phyloP scores from a whole-genome alignment of 2,113 vertebrate species.

The Crotalus horridus region DNA sequence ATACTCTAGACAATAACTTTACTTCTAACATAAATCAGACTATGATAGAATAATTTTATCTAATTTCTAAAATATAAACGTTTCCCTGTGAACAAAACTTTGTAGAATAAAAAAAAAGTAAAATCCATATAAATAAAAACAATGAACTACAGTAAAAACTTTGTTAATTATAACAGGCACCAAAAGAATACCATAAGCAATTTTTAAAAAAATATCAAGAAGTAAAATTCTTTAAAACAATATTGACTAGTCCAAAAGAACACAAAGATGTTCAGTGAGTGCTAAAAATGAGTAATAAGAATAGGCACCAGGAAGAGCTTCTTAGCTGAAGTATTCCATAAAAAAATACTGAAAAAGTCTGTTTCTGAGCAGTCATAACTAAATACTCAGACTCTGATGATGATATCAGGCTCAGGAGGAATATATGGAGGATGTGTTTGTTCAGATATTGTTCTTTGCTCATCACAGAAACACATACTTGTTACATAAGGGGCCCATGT shows the following conservation, averaged over 20 bases:
- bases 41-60: background rate
- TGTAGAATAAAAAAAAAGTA: background rate
- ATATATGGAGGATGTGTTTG: background rate
- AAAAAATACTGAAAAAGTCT: background rate
- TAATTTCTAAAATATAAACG: background rate
- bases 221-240: background rate
- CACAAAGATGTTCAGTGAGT: background rate
- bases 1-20: background rate
- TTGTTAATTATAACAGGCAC: background rate
- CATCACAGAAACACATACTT: background rate
- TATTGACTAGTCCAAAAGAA: background rate
- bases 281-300: background rate
- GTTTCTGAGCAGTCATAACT: background rate
- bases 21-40: background rate
- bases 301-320: background rate
- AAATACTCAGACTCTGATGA: background rate
- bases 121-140: background rate
- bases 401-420: background rate
- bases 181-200: background rate
- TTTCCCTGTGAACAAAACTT: background rate
- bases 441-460: background rate
- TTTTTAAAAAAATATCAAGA: background rate
- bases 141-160: background rate
- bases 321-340: background rate
- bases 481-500: conserved; percentile 44